phyloP scores from a whole-genome alignment of 2,797 vertebrate species.

The Trematomus bernacchii region DNA sequence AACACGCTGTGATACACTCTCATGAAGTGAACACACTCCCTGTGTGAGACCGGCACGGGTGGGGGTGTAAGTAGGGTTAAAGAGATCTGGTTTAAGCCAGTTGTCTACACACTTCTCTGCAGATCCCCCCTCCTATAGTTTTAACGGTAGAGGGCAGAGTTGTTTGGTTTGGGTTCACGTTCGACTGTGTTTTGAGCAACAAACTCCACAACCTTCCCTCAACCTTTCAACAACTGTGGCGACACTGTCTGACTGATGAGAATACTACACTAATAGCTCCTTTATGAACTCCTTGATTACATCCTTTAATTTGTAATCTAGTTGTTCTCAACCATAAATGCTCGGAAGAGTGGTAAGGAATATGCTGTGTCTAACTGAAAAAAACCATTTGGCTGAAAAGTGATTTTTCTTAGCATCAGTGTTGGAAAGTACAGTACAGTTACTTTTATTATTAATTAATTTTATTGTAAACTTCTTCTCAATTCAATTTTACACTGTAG shows the following conservation, averaged over 20 bases:
- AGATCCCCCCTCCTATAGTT: too few relatives aligned
- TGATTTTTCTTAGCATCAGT: too few relatives aligned
- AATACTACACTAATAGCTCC: background rate
- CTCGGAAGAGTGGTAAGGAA: background rate
- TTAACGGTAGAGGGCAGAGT: too few relatives aligned
- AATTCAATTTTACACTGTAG: too few relatives aligned
- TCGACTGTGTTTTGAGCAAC: background rate
- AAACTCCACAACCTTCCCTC: background rate
- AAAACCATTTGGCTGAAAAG: too few relatives aligned
- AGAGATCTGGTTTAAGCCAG: conserved; percentile 65
- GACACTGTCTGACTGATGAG: background rate
- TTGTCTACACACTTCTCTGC: background rate
- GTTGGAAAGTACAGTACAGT: too few relatives aligned
- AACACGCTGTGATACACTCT: background rate
- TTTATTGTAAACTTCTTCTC: too few relatives aligned
- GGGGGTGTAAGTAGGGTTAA: conserved; percentile 3
- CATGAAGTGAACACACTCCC: background rate
- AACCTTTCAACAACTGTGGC: background rate
- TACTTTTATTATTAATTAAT: too few relatives aligned
- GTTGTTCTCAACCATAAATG: background rate
- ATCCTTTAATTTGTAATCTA: background rate
- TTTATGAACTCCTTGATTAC: background rate
- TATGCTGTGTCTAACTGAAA: too few relatives aligned
- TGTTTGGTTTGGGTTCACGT: too few relatives aligned
- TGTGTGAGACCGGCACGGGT: background rate